phyloP scores from a whole-genome alignment of 2,113 vertebrate genomes.

The Periophthalmodon schlosseri region DNA sequence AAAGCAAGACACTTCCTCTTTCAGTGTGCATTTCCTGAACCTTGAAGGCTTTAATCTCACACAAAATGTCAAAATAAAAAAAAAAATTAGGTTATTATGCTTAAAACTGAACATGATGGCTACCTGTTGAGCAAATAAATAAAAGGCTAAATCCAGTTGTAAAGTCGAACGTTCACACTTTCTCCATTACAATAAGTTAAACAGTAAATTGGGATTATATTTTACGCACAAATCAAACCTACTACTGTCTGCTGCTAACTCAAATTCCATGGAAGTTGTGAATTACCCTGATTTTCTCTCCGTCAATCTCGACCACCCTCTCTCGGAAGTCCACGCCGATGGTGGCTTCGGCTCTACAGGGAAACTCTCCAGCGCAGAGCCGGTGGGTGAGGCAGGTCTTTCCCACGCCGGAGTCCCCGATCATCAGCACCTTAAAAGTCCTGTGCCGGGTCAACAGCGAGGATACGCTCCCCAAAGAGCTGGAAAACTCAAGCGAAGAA shows the following conservation, averaged over 20 bases:
- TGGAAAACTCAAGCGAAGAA: slow-evolving; percentile 82
- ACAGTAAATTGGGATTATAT: too few relatives aligned
- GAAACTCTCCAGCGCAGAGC: slow-evolving; percentile 74
- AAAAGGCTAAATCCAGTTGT: too few relatives aligned
- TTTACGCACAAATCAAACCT: too few relatives aligned
- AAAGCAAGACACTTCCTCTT: slow-evolving; percentile 43
- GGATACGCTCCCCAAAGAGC: slow-evolving; percentile 64
- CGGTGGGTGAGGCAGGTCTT: slow-evolving; percentile 79
- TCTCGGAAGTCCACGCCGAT: slow-evolving; percentile 82
- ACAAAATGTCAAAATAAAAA: neutral
- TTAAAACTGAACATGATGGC: too few relatives aligned
- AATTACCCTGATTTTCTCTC: slow-evolving; percentile 76
- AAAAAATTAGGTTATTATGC: too few relatives aligned
- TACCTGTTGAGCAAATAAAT: too few relatives aligned
- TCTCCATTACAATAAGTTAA: too few relatives aligned
- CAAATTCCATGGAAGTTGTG: too few relatives aligned
- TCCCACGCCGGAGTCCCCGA: slow-evolving; percentile 79
- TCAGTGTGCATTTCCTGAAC: slow-evolving; percentile 40
- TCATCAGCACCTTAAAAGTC: slow-evolving; percentile 79
- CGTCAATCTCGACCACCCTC: slow-evolving; percentile 66
- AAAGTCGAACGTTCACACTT: too few relatives aligned
- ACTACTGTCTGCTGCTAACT: too few relatives aligned
- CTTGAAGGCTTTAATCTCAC: neutral
- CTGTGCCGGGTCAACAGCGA: slow-evolving; percentile 64
- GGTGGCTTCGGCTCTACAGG: slow-evolving; percentile 71